These are phyloP conservation scores for Corythornis vintsioides DNA, from an alignment of 2,113 vertebrate genomes.

Conservation along the genomic window DNA sequence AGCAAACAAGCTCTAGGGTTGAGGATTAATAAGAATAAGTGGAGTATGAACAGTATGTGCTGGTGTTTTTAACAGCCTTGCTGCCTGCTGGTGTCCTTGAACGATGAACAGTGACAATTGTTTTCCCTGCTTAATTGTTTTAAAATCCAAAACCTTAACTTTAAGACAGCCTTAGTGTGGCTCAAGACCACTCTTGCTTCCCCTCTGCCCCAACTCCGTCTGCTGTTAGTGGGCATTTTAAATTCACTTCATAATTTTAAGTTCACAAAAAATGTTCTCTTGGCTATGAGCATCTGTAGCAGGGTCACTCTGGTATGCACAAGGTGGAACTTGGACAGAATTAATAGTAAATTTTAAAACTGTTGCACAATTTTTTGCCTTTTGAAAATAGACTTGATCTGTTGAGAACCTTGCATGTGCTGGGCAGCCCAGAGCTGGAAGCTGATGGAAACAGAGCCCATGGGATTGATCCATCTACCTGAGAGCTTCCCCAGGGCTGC, in stretches of 20 bases:
- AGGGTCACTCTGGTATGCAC: neutral
- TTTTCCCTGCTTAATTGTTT: neutral
- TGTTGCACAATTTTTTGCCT: neutral
- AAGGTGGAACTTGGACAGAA: neutral
- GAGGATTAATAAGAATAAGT: neutral
- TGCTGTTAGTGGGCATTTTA: neutral
- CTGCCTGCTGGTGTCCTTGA: neutral
- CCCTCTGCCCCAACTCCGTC: neutral
- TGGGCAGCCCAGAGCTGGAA: neutral
- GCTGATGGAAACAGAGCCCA: rapidly evolving
- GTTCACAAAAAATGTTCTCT: neutral
- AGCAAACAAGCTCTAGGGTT: neutral
- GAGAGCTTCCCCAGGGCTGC: neutral
- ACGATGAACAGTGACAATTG: neutral
- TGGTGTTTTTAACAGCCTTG: neutral
- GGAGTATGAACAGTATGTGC: neutral
- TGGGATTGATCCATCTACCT: rapidly evolving
- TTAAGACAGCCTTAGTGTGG: neutral
- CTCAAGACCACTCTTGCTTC: neutral
- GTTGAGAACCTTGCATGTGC: neutral
- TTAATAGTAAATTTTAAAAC: neutral
- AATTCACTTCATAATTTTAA: neutral
- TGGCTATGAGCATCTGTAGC: neutral
- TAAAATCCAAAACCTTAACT: neutral
- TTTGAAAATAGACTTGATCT: neutral